Conservation (phyloP, 2,888 invertebrate genomes). For the Operophtera brumata region DNA sequence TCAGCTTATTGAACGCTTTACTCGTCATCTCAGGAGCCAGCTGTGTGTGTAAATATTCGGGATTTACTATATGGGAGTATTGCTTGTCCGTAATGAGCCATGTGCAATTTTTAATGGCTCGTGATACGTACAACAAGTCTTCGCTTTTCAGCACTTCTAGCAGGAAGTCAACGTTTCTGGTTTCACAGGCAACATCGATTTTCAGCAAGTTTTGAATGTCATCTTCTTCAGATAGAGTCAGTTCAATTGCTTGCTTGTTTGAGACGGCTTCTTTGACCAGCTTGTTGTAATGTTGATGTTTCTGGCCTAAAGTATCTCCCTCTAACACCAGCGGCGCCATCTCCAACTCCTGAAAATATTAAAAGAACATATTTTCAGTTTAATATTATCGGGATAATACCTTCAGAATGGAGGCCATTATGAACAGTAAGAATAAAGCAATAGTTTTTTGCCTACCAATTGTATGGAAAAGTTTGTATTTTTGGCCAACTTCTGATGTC, state of each 20-base stretch:
- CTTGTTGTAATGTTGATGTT: conserved; percentile 37
- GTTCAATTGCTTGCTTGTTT: conserved; percentile 6
- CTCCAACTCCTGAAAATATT: conserved; percentile 8
- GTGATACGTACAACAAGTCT: conserved; percentile 58
- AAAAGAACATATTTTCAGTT: no score
- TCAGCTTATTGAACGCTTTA: conserved; percentile 55
- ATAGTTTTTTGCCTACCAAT: no score
- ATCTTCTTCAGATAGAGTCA: conserved; percentile 20
- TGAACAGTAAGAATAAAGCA: no score
- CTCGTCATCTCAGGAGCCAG: conserved; percentile 57
- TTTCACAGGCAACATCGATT: conserved; percentile 50
- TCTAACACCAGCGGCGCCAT: conserved; percentile 52
- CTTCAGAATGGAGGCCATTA: no score
- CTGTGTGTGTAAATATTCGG: conserved; percentile 50
- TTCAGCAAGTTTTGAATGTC: conserved; percentile 50
- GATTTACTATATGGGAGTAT: conserved; percentile 59
- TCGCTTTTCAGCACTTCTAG: conserved; percentile 48
- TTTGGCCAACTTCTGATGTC: no score
- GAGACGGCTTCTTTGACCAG: conserved; percentile 32
- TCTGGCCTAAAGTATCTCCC: conserved; percentile 45
- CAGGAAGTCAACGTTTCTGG: conserved; percentile 47
- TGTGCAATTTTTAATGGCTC: conserved; percentile 53
- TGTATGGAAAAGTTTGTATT: no score
- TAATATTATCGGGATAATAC: no score
- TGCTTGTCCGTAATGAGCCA: conserved; percentile 61